Percentiles rank a stretch among this genome's conserved stretches.
These are phyloP conservation scores for Cyprinodon brontotheroides DNA, from an alignment of 2,113 vertebrate species.

Conservation along the genomic window DNA sequence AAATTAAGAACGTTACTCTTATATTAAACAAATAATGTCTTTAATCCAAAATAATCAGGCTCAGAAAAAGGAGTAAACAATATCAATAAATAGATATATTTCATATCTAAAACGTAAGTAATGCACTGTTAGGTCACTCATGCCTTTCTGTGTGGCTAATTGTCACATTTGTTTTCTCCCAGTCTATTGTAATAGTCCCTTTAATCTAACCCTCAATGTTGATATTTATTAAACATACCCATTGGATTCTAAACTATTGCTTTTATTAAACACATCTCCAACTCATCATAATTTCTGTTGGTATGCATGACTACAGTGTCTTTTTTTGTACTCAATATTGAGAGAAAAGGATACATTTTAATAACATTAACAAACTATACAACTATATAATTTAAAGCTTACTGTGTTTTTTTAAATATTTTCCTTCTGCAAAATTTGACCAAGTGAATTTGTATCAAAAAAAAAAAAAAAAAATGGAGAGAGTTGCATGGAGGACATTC, in stretches of 20 bases:
- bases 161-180: background rate
- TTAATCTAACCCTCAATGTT: background rate
- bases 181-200: background rate
- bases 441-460: background rate
- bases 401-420: background rate
- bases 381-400: background rate
- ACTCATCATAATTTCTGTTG: background rate
- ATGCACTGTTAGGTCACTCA: background rate
- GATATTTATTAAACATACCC: background rate
- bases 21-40: slow-evolving; percentile 23
- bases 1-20: slow-evolving; percentile 43
- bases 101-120: background rate
- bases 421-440: background rate
- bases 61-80: background rate
- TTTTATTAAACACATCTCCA: background rate
- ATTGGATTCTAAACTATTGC: background rate
- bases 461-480: background rate
- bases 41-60: slow-evolving; percentile 1
- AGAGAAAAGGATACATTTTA: background rate
- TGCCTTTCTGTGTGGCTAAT: too few species aligned
- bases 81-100: background rate
- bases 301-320: background rate
- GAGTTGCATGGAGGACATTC: background rate
- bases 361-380: background rate
- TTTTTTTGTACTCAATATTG: background rate